Percentiles rank a stretch among this genome's conserved stretches.
Evolutionary conservation across 2,888 invertebrate genomes (phyloP).

Genomic region (Polia nebulosa): DNA sequence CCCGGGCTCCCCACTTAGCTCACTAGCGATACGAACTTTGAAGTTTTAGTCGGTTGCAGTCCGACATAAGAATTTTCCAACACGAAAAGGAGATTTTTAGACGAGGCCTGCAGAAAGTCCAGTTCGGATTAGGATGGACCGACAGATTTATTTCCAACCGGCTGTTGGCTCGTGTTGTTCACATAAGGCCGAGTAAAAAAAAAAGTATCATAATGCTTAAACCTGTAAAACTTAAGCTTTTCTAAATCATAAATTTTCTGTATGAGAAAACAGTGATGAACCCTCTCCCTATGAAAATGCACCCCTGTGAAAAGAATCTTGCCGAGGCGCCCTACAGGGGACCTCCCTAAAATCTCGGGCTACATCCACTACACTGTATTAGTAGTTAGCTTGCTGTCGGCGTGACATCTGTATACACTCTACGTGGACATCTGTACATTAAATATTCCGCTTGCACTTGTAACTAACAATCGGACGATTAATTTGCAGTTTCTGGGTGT

Average conservation of each 20-base stretch:
- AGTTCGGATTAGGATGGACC: background rate
- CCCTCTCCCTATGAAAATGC: background rate
- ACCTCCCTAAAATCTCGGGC: background rate
- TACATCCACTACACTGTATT: no score
- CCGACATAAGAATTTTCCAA: background rate
- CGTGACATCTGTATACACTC: slow-evolving; percentile 27
- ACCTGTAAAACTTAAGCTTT: no score
- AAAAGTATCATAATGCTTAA: no score
- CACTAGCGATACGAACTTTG: background rate
- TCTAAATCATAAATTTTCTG: background rate
- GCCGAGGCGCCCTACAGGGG: background rate
- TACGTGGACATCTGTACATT: slow-evolving; percentile 14
- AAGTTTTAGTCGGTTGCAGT: background rate
- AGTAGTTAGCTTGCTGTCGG: background rate
- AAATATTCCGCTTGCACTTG: slow-evolving; percentile 69
- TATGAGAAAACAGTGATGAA: background rate
- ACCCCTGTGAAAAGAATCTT: background rate
- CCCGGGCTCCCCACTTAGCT: background rate
- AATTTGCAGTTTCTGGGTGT: slow-evolving; percentile 98
- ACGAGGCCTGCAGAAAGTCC: background rate
- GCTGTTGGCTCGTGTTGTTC: background rate
- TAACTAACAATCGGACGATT: slow-evolving; percentile 84
- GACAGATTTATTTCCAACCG: background rate
- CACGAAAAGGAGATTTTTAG: background rate
- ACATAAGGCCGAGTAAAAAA: no score